Evolutionary conservation across 2,113 vertebrate genomes (phyloP).

Genomic region (Thermophis baileyi): DNA sequence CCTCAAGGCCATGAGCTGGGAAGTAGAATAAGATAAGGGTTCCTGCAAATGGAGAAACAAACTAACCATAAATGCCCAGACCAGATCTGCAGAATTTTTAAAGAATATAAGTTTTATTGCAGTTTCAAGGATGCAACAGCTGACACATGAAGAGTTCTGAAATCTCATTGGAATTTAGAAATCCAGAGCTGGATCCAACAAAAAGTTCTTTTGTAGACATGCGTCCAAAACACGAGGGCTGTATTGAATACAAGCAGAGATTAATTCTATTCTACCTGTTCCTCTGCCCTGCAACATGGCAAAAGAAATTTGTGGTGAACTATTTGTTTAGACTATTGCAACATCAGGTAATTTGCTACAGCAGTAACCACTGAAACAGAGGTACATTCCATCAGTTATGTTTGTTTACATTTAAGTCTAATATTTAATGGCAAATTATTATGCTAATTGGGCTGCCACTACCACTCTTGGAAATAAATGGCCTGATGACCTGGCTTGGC

Average conservation of each 20-base stretch:
- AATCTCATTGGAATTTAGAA: not conserved
- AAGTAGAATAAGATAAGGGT: no score
- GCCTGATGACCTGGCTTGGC: not conserved
- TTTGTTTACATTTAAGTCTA: slow-evolving; percentile 30
- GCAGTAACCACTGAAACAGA: not conserved
- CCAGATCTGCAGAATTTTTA: not conserved
- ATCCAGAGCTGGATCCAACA: not conserved
- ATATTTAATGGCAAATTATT: slow-evolving; percentile 16
- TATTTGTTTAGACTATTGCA: not conserved
- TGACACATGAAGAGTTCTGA: not conserved
- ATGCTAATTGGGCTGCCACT: not conserved
- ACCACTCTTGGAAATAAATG: not conserved
- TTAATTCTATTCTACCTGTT: not conserved
- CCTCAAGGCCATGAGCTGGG: not conserved
- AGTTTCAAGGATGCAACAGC: not conserved
- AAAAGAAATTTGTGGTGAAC: no score
- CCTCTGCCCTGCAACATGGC: not conserved
- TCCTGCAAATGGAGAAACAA: not conserved
- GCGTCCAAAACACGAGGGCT: not conserved
- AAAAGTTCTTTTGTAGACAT: not conserved
- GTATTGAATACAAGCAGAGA: not conserved
- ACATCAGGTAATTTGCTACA: not conserved
- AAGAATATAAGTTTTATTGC: not conserved
- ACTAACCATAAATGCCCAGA: not conserved
- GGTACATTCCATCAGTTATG: not conserved